These are phyloP conservation scores for Nycticorax nycticorax DNA, from an alignment of 2,113 vertebrate species.

Conservation along the genomic window DNA sequence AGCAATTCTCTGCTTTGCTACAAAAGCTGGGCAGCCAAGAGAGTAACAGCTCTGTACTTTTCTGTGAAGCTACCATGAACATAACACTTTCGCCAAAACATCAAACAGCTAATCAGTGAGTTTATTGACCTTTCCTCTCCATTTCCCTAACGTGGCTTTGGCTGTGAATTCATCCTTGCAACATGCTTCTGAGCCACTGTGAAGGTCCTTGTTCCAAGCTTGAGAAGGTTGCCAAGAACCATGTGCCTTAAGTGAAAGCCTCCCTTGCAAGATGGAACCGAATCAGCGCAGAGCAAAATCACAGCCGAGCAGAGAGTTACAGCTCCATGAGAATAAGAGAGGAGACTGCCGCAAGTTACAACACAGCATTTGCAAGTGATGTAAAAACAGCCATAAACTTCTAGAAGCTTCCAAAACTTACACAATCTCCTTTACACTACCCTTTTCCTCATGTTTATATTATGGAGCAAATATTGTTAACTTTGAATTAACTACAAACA, in stretches of 20 bases:
- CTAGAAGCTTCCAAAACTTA: neutral
- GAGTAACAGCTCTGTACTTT: neutral
- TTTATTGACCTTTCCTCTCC: constrained; percentile 20
- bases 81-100: neutral
- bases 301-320: neutral
- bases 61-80: neutral
- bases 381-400: neutral
- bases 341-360: neutral
- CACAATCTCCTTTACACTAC: neutral
- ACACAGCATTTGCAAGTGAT: neutral
- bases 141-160: constrained; percentile 22
- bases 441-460: neutral
- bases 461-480: neutral
- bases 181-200: neutral
- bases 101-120: neutral
- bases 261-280: neutral
- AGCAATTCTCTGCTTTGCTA: neutral
- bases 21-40: neutral
- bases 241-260: neutral
- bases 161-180: constrained; percentile 4
- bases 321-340: neutral
- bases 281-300: neutral
- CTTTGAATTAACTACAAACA: neutral
- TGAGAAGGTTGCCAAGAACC: neutral
- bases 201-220: neutral